These are phyloP conservation scores for Enteromius argenteus DNA, from an alignment of 2,797 vertebrate species.

Conservation along the genomic window DNA sequence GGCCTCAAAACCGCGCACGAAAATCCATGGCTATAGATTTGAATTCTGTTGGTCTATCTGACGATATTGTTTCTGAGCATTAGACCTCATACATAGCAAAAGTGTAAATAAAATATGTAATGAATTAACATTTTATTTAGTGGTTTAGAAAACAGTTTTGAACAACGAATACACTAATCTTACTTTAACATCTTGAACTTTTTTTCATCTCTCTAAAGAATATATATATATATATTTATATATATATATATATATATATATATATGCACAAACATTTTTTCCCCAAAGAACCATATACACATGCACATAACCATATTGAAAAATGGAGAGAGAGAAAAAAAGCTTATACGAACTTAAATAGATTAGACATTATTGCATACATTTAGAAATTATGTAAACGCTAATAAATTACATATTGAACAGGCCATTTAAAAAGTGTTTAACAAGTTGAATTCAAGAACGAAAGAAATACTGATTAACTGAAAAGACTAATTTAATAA, in stretches of 20 bases:
- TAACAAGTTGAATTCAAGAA: neutral
- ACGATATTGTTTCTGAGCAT: neutral
- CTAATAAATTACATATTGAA: neutral
- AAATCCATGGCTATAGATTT: neutral
- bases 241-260: no score
- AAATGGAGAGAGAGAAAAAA: neutral
- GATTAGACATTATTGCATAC: neutral
- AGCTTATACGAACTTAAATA: neutral
- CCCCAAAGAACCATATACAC: no score
- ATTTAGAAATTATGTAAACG: neutral
- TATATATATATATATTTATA: no score
- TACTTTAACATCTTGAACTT: neutral
- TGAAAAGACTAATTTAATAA: neutral
- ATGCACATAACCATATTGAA: neutral
- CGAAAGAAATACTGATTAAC: neutral
- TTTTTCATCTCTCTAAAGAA: neutral
- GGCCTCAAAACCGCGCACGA: conserved; percentile 27
- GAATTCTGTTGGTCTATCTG: neutral
- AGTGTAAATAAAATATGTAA: neutral
- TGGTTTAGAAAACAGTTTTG: neutral
- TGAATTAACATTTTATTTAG: neutral
- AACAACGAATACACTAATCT: neutral
- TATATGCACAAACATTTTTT: no score
- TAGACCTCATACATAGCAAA: neutral
- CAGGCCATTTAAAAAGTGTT: neutral